Evolutionary conservation across 2,797 vertebrate genomes (phyloP).

Genomic region (Odontamblyopus lacepedii): DNA sequence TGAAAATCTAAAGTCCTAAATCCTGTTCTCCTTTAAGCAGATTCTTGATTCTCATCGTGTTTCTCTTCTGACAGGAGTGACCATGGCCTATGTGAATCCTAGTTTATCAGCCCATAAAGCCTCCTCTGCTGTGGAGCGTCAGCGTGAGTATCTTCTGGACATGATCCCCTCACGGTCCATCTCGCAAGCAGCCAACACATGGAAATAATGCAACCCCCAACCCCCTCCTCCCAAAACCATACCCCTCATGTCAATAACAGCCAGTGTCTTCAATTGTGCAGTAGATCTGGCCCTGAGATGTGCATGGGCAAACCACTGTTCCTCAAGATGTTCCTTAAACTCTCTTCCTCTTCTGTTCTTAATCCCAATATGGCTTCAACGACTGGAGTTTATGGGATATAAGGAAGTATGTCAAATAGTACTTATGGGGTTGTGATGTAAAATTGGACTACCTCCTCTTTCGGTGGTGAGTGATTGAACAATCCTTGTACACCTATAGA

Average conservation of each 20-base stretch:
- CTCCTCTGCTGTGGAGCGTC: constrained; percentile 91
- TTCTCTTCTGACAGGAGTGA: constrained; percentile 80
- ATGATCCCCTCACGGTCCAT: constrained; percentile 98
- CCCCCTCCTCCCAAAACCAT: constrained; percentile 46
- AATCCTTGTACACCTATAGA: constrained; percentile 35
- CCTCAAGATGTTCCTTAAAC: constrained; percentile 44
- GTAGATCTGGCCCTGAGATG: constrained; percentile 55
- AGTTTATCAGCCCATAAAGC: constrained; percentile 91
- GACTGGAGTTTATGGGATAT: constrained; percentile 40
- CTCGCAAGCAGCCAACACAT: constrained; percentile 93
- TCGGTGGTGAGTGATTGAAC: constrained; percentile 46
- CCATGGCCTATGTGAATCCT: constrained; percentile 92
- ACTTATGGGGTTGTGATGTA: constrained; percentile 35
- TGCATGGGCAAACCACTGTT: constrained; percentile 43
- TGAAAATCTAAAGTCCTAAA: not conserved
- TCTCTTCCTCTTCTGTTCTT: constrained; percentile 41
- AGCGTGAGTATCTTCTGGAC: constrained; percentile 97
- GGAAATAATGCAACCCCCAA: constrained; percentile 86
- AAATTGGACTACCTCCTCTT: constrained; percentile 44
- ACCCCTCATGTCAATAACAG: constrained; percentile 73
- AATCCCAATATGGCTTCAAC: constrained; percentile 39
- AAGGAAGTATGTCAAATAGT: constrained; percentile 49
- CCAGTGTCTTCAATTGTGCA: constrained; percentile 70
- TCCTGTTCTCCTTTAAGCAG: not conserved
- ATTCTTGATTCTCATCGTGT: constrained; percentile 9